A percentile compares a stretch with the other conserved stretches of the same genome.
Conservation (phyloP, 1,140 invertebrate species). For the Trachymyrmex septentrionalis region DNA sequence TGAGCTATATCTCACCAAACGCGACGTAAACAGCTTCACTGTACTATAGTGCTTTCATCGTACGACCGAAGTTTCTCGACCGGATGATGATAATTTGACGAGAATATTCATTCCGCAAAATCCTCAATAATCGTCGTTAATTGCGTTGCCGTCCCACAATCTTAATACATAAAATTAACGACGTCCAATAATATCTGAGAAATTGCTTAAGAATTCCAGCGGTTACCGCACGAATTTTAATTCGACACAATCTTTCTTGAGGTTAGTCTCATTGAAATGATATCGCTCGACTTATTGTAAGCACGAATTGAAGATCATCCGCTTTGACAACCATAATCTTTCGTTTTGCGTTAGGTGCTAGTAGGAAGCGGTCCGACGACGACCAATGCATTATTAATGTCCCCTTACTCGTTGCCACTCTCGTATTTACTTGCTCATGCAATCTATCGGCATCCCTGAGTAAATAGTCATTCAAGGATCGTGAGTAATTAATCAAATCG, state of each 20-base stretch:
- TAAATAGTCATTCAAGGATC: conserved; percentile 51
- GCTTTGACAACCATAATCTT: conserved; percentile 66
- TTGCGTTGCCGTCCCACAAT: background rate
- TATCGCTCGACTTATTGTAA: background rate
- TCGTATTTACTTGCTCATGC: conserved; percentile 77
- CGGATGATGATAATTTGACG: background rate
- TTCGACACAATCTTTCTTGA: background rate
- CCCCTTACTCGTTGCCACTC: conserved; percentile 77
- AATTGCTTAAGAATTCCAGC: background rate
- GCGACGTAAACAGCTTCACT: conserved; percentile 43
- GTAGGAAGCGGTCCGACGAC: conserved; percentile 78
- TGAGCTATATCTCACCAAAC: conserved; percentile 8
- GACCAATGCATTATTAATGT: conserved; percentile 82
- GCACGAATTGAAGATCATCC: conserved; percentile 27
- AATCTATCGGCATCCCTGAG: conserved; percentile 74
- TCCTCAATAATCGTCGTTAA: conserved; percentile 3
- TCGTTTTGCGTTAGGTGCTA: conserved; percentile 75
- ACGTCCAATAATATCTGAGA: background rate
- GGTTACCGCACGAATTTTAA: background rate
- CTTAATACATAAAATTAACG: background rate
- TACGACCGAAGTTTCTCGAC: background rate
- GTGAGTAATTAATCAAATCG: conserved; percentile 59
- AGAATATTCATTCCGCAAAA: background rate
- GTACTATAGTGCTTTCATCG: conserved; percentile 18
- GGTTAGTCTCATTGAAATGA: conserved; percentile 11